These are phyloP conservation scores for Zaprionus davidi DNA, from an alignment of 1,140 invertebrate species.

Conservation along the genomic window DNA sequence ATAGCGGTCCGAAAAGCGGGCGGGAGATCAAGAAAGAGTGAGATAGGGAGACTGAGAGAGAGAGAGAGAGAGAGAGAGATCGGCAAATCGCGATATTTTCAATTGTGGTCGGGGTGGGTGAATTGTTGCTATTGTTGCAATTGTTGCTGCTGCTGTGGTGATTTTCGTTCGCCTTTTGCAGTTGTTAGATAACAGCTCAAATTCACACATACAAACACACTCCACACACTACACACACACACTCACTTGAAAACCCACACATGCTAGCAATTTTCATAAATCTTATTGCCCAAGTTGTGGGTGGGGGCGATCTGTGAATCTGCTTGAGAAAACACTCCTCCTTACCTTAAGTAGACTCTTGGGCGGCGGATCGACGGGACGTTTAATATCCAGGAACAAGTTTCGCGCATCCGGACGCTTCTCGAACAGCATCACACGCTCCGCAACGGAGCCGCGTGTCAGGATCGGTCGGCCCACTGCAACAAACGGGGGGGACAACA, in stretches of 20 bases:
- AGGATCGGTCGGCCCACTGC: slow-evolving; percentile 93
- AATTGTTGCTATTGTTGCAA: slow-evolving; percentile 18
- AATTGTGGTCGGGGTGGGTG: slow-evolving; percentile 3
- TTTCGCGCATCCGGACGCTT: slow-evolving; percentile 90
- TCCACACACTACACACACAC: not conserved
- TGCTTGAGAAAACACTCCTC: not conserved
- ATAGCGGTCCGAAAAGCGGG: slow-evolving; percentile 59
- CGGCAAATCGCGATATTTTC: slow-evolving; percentile 35
- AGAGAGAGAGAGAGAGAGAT: not conserved
- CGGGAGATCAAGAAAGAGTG: not conserved
- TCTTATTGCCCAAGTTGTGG: slow-evolving; percentile 7
- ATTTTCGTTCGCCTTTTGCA: slow-evolving; percentile 44
- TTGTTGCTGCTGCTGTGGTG: slow-evolving; percentile 35
- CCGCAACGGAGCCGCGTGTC: slow-evolving; percentile 95
- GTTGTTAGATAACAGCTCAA: slow-evolving; percentile 50
- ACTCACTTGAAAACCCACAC: not conserved
- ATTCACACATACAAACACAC: slow-evolving; percentile 7
- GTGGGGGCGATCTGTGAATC: not conserved
- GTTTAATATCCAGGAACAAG: slow-evolving; percentile 77
- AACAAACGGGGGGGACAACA: slow-evolving; percentile 29
- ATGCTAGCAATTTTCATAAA: not conserved
- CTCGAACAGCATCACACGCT: slow-evolving; percentile 95
- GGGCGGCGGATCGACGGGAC: slow-evolving; percentile 69
- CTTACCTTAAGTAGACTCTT: slow-evolving; percentile 78
- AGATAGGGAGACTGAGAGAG: not conserved